Base-by-base conservation (phyloP, 1,140 invertebrate genomes). In the Drosophila mojavensis region DNA sequence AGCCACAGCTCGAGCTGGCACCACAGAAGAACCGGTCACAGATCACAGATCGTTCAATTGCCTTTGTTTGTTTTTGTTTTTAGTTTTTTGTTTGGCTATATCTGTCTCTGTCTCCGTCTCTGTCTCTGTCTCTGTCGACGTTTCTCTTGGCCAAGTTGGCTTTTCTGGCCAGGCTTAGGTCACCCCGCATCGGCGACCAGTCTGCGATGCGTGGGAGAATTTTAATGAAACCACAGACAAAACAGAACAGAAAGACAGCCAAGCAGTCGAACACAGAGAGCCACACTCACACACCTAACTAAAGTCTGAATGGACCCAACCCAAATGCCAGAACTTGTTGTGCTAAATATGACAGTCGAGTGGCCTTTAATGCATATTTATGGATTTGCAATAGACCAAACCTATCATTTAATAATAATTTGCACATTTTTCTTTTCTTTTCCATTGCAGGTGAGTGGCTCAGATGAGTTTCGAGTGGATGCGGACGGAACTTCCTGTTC, bases 141-240 rank as follows among this genome's bases (percentile, higher is more conserved):
- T 33, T 6, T 33, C 33, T 39, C 36, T 39, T 51, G 47, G 47
- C 39, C 24, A 62, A 33, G 36, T 48, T 61, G 17, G 17, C 48
- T 53, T 54, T 39, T 48, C 56, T 65, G 73, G 69, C 61, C 41
- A 43, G 45, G 75, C 61, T 67, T 66, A 61, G 59, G 68, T 67
- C 61, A 76, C 55, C 74, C 45, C 68, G 65, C 73, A 72, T 30
- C 56, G 64, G 64, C 72, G 66, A 75, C 73, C 79, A 75, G 53
- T 60, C 43, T 59, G 39, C 60, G 50, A 81, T 89, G 84, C 84
- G 84, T 89, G 84, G 84, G 84, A 89, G 84, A 84, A 69, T 81
- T 79, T 79, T 73, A 82, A 79, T 77, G 72, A 77, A 74, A 68
- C 64, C 30, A 61, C 47, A 33, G 45, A 33, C 59, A 50, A 62